Evolutionary conservation across 1,140 invertebrate genomes (phyloP), one percentile per base, ranked within the genome.

Genomic region (Drosophila guanche): DNA sequence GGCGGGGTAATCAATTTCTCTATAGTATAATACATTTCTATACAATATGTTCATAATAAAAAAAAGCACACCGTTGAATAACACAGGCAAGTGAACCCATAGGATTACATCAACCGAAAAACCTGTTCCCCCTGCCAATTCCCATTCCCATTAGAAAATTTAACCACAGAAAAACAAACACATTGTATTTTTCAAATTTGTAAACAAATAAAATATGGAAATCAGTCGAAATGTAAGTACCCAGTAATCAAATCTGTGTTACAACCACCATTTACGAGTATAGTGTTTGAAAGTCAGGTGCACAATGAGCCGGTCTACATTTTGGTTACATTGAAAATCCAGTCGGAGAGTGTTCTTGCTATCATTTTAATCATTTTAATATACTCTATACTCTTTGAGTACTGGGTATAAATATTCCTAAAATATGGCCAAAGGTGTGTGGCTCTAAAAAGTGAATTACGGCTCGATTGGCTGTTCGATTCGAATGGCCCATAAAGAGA

Each of bases 401-500:
- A 37, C 10, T 37, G 33, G 33, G 33, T 37, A 37, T 37, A 12
- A 37, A 37, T 37, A 37, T 1, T 10, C 33, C 10, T 4, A 12
- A 46, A 25, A 25, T 69, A 25, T 45, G 40, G 12, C 20, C 29
- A 7, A 20, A 8, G 51, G 25, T 25, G 5, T 45, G 56, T 33
- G 42, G 40, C 23, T 55, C 46, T 27, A 72, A 59, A 60, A 63
- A 57, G 10, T 69, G 73, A 81, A 56, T 58, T 81, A 81, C 62
- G 58, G 29, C 43, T 33, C 47, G 55, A 62, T 72, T 76, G 25
- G n/a, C 27, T 43, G 33, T 81, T 61, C 58, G 75, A 71, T 66
- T 79, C 73, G 59, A 25, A 37, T 37, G 23, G 56, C 12, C 45
- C 40, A 74, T 75, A 79, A 71, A 75, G 60, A 75, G 60, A 76